Base-by-base conservation (phyloP, 1,140 invertebrate genomes). In the Ditylenchus dipsaci region DNA sequence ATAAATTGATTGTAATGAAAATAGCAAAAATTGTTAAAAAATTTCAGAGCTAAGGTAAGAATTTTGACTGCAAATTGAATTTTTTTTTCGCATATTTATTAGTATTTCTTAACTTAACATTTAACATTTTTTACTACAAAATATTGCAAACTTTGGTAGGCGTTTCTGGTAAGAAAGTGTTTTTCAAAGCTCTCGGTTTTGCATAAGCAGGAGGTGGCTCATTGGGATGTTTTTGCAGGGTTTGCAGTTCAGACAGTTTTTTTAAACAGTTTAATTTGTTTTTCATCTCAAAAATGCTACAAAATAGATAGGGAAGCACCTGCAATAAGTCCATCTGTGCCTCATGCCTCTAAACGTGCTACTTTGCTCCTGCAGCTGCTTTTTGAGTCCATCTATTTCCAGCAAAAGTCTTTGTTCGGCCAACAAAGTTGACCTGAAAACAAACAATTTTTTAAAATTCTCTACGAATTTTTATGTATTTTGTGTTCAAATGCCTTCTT, bases 251-350 rank as follows among this genome's bases (percentile, higher is more conserved):
- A 21, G 8, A 26, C n/a, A 53, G n/a, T 15, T 53, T 53, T 17
- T 53, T 53, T 15, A 13, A n/a, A 45, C 11, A n/a, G n/a, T n/a
- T n/a, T n/a, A n/a, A n/a, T n/a, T n/a, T n/a, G n/a, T n/a, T n/a
- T n/a, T n/a, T n/a, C n/a, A n/a, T n/a, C n/a, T n/a, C 11, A 38
- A 38, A 38, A 5, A 38, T 38, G 33, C 33, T 3, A 38, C 53
- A 1, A 64, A 1, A 49, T 9, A 43, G 8, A 63, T 43, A 53
- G 29, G 13, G 19, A 1, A 21, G 33, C 62, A 75, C 73, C 33
- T 77, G 74, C 45, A 75, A 67, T 29, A 76, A 30, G 19, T 43
- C 42, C 74, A 75, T 73, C 65, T 75, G 74, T n/a, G 30, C 57
- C 27, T 75, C 33, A 45, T 75, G 74, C 7, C 69, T 75, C 19